Evolutionary conservation across 2,888 invertebrate species (phyloP).

Genomic region (Reticulitermes lucifugus): DNA sequence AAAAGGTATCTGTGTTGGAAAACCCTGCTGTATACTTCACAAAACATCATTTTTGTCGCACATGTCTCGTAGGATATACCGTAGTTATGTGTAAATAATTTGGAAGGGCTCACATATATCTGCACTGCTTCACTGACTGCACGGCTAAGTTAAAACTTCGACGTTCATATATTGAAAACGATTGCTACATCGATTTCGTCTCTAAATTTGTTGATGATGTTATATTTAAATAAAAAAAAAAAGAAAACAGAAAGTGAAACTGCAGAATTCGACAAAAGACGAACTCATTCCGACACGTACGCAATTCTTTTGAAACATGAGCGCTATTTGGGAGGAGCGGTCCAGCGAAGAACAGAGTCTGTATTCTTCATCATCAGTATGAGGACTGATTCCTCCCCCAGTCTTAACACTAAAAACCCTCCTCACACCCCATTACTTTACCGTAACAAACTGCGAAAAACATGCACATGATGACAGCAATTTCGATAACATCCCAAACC

Average conservation of each 20-base stretch:
- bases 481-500: background rate
- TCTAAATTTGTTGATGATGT: background rate
- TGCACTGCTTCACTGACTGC: too few species aligned
- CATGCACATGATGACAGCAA: background rate
- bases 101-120: too few species aligned
- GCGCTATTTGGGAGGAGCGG: constrained; percentile 43
- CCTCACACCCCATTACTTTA: background rate
- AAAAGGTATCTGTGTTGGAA: too few species aligned
- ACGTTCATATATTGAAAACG: too few species aligned
- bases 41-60: too few species aligned
- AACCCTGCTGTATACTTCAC: too few species aligned
- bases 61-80: too few species aligned
- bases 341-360: background rate
- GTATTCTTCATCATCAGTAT: constrained; percentile 38
- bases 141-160: too few species aligned
- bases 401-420: background rate
- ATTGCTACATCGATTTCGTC: background rate
- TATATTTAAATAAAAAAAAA: constrained; percentile 2
- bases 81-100: too few species aligned
- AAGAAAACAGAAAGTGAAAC: constrained; percentile 44
- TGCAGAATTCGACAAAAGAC: constrained; percentile 46
- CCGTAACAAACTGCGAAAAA: constrained; percentile 10
- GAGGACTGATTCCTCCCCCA: background rate
- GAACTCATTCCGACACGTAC: constrained; percentile 48
- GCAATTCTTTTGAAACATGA: constrained; percentile 49